Evolutionary conservation across 2,797 vertebrate species (phyloP).

Genomic region (Gymnoscopelus microlampas): DNA sequence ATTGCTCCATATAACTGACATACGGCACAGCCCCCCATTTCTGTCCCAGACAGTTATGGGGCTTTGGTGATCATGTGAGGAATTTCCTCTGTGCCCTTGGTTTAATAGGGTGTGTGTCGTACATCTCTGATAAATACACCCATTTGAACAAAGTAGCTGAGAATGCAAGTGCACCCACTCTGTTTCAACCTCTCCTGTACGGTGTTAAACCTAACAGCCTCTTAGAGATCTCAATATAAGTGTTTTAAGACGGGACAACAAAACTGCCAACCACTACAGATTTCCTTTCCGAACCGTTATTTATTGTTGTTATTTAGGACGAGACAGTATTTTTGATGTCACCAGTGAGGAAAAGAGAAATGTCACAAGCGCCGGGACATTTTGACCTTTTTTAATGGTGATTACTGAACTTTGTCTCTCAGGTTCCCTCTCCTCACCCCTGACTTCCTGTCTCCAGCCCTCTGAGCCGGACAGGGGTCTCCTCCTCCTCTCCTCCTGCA

Average conservation of each 20-base stretch:
- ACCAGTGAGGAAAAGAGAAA: conserved; percentile 56
- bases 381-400: conserved; percentile 67
- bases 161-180: conserved; percentile 54
- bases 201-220: conserved; percentile 57
- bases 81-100: conserved; percentile 85
- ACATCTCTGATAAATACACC: conserved; percentile 82
- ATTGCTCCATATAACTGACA: conserved; percentile 86
- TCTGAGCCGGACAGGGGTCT: conserved; percentile 51
- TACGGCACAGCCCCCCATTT: conserved; percentile 82
- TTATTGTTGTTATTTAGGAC: conserved; percentile 38
- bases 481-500: conserved; percentile 58
- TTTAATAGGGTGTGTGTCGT: conserved; percentile 85
- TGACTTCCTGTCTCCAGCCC: conserved; percentile 75
- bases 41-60: conserved; percentile 84
- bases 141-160: conserved; percentile 73
- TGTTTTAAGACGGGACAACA: conserved; percentile 68
- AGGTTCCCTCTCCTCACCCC: conserved; percentile 72
- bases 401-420: conserved; percentile 78
- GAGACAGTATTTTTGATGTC: conserved; percentile 53
- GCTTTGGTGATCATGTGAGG: conserved; percentile 81
- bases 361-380: conserved; percentile 58
- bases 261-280: conserved; percentile 45
- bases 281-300: conserved; percentile 50
- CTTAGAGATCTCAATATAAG: conserved; percentile 55
- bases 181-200: conserved; percentile 57